These are phyloP conservation scores for Mimas tiliae DNA, from an alignment of 2,888 invertebrate genomes.

Conservation along the genomic window DNA sequence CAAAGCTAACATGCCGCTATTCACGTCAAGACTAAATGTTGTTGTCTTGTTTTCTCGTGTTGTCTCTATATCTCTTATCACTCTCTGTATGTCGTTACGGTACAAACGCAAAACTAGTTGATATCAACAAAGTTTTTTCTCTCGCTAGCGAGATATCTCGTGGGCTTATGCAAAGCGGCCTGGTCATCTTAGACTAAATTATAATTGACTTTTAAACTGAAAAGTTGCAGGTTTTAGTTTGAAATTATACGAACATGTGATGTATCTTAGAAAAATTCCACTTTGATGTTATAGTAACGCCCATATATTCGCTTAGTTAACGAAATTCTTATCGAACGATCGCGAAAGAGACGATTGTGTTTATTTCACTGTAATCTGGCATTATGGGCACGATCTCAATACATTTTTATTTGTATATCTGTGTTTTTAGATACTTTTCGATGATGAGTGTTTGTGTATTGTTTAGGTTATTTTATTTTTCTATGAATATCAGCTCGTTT, in stretches of 20 bases:
- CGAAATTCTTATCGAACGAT: slow-evolving; percentile 22
- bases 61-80: too few relatives aligned
- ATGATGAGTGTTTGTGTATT: slow-evolving; percentile 50
- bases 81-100: too few relatives aligned
- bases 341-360: slow-evolving; percentile 23
- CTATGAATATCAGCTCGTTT: slow-evolving; percentile 5
- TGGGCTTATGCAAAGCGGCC: too few relatives aligned
- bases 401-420: slow-evolving; percentile 61
- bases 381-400: slow-evolving; percentile 80
- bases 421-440: slow-evolving; percentile 60
- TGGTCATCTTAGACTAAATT: not conserved
- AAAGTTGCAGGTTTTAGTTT: not conserved
- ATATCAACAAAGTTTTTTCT: too few relatives aligned
- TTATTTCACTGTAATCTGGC: slow-evolving; percentile 44
- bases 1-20: too few relatives aligned
- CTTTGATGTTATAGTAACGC: slow-evolving; percentile 21
- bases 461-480: slow-evolving; percentile 33
- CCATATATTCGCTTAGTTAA: slow-evolving; percentile 17
- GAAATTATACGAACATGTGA: slow-evolving; percentile 17
- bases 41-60: too few relatives aligned
- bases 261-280: slow-evolving; percentile 21
- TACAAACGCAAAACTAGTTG: too few relatives aligned
- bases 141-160: too few relatives aligned
- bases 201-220: not conserved
- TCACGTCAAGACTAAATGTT: too few relatives aligned